These are phyloP conservation scores for Stenolophus ochropezus DNA, from an alignment of 2,888 invertebrate genomes.

Conservation along the genomic window DNA sequence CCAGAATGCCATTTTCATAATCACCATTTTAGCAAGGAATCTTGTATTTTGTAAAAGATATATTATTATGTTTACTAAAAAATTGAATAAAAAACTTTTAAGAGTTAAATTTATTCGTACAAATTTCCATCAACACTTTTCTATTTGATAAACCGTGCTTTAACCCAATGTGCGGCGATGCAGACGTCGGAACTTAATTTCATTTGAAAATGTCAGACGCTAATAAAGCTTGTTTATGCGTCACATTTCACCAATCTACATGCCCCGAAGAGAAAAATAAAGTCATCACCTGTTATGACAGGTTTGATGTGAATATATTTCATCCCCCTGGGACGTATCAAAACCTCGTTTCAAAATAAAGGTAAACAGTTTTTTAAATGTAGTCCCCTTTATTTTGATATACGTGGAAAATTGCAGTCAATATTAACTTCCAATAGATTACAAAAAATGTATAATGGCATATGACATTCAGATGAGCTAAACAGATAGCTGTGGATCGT, in stretches of 20 bases:
- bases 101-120: neutral
- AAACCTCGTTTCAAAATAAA: neutral
- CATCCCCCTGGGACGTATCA: neutral
- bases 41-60: no score
- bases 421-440: neutral
- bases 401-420: neutral
- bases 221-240: neutral
- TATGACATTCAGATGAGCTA: no score
- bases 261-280: neutral
- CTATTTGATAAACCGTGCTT: neutral
- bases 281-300: conserved; percentile 12
- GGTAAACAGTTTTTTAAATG: neutral
- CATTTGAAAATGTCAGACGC: neutral
- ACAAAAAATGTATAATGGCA: neutral
- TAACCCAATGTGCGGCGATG: neutral
- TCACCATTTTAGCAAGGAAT: no score
- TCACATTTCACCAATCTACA: neutral
- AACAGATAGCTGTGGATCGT: no score
- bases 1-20: no score
- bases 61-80: no score
- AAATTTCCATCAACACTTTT: neutral
- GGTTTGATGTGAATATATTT: neutral
- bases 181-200: neutral
- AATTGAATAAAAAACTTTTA: neutral
- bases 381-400: neutral